A percentile compares a stretch with the other conserved stretches of the same genome.
Evolutionary conservation across 2,888 invertebrate genomes (phyloP).

Genomic region (Perdita meconis): DNA sequence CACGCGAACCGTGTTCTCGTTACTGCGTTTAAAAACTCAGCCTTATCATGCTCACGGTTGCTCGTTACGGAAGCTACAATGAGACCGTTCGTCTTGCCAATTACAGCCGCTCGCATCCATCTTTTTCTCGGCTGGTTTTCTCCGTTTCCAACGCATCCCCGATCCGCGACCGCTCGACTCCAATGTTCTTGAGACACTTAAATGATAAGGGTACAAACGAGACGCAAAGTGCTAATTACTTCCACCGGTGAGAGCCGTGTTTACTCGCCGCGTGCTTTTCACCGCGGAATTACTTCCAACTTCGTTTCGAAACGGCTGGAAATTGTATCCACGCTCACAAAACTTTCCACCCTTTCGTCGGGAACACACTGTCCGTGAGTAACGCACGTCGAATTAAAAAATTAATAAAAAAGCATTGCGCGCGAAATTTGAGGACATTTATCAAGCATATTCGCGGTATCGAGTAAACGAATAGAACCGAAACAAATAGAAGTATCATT

Average conservation of each 20-base stretch:
- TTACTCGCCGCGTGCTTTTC: constrained; percentile 14
- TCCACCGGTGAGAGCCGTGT: constrained; percentile 34
- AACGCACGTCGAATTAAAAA: constrained; percentile 11
- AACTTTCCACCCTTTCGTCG: background rate
- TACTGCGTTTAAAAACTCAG: constrained; percentile 42
- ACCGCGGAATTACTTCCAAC: constrained; percentile 30
- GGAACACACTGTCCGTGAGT: background rate
- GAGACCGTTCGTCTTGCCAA: constrained; percentile 63
- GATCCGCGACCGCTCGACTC: background rate
- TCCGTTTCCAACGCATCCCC: constrained; percentile 5
- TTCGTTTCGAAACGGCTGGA: background rate
- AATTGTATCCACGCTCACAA: background rate
- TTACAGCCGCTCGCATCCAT: constrained; percentile 45
- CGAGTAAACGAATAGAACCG: constrained; percentile 10
- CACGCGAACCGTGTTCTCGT: constrained; percentile 43
- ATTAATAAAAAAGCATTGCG: background rate
- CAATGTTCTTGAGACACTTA: constrained; percentile 24
- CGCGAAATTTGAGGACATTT: constrained; percentile 9
- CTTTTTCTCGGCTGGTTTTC: constrained; percentile 19
- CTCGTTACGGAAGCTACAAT: constrained; percentile 62
- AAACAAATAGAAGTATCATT: constrained; percentile 22
- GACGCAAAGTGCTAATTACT: constrained; percentile 46
- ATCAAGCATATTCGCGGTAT: background rate
- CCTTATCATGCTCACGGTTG: constrained; percentile 37
- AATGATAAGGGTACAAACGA: constrained; percentile 31